Base-by-base conservation (phyloP, 2,113 vertebrate species). In the Odobenus rosmarus region DNA sequence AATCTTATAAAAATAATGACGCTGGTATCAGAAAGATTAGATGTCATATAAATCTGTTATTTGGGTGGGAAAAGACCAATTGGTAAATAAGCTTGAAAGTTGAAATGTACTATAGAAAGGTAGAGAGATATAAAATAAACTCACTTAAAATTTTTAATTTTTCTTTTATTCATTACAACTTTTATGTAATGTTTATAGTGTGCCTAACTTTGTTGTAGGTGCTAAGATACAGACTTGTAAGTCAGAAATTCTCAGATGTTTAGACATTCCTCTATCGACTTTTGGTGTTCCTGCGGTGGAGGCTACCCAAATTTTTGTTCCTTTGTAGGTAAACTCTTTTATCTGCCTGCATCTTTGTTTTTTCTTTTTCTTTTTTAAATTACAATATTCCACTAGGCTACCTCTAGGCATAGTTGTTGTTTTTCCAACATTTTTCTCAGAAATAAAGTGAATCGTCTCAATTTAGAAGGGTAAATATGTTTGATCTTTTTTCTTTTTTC, bases 401-500 rank as follows among this genome's bases (percentile, higher is more conserved):
- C 93, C 19, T 96, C 23, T 84, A 61, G 64, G 82, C 46, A 69
- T 81, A 57, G 51, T 90, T 26, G 23, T 74, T 64, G 11, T 74
- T 85, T 87, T 95, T 62, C 90, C 33, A 80, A 39, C 3, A 53
- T 28, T 46, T 96, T 96, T 85, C n/a, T 91, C 39, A 83, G 59
- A 92, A 94, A 81, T 23, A 84, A 31, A 88, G 42, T 88, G 80
- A 95, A 67, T 93, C 12, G 13, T 88, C 42, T 88, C 21, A 72
- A 36, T 81, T 95, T 88, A 16, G 49, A 46, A 21, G 24, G 71
- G 15, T 88, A 55, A 93, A 76, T 82, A n/a, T 85, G 83, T 87
- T 69, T 24, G 33, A 69, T 88, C 42, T 51, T 77, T 67, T 85
- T 96, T 39, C 61, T 42, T 64, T 64, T 64, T 15, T 15, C 31